phyloP scores from a whole-genome alignment of 2,797 vertebrate genomes.

The Danio choprae region DNA sequence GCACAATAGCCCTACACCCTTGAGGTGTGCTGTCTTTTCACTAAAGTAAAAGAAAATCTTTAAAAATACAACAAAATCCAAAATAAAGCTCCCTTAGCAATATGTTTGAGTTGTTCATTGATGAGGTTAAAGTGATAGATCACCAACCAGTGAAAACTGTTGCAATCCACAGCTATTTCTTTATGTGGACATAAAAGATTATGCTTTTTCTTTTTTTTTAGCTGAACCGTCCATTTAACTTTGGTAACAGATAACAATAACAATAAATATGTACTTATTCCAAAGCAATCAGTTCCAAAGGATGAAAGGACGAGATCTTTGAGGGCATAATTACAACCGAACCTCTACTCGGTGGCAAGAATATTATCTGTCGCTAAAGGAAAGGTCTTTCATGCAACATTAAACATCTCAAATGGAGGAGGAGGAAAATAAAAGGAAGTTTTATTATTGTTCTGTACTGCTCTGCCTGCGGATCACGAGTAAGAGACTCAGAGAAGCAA shows the following conservation, averaged over 20 bases:
- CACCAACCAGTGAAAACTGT: neutral
- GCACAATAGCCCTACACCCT: no score
- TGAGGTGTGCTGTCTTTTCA: no score
- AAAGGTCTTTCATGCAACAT: conserved; percentile 41
- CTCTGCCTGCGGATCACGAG: conserved; percentile 1
- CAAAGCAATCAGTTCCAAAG: neutral
- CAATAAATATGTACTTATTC: conserved; percentile 7
- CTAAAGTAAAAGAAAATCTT: no score
- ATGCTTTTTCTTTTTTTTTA: neutral
- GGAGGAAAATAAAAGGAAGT: conserved; percentile 11
- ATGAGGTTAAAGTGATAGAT: neutral
- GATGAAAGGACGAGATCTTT: conserved; percentile 19
- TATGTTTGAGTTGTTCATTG: no score
- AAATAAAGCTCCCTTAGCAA: no score
- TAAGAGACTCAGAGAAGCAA: conserved; percentile 14
- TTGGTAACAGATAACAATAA: neutral
- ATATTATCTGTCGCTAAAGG: conserved; percentile 24
- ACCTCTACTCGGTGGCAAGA: neutral
- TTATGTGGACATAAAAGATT: neutral
- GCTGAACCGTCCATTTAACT: neutral
- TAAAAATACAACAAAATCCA: no score
- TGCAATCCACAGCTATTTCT: no score
- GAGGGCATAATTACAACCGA: conserved; percentile 12
- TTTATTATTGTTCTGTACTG: conserved; percentile 15
- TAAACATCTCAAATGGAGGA: conserved; percentile 39